Conservation (phyloP, 2,797 vertebrate species). For the Rhynchonycteris naso region DNA sequence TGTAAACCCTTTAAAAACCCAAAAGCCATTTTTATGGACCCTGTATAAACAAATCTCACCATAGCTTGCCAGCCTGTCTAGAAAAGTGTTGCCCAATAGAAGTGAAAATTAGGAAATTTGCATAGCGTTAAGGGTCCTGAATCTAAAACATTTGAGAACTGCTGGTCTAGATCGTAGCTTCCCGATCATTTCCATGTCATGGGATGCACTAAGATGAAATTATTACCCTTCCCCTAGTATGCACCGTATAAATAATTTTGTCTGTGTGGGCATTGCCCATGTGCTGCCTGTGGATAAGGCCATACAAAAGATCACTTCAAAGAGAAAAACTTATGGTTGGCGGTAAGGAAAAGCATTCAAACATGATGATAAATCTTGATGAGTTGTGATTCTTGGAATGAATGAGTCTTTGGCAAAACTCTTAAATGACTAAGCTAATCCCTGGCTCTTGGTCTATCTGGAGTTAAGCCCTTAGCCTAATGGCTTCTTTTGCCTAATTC, state of each 20-base stretch:
- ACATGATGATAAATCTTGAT: constrained; percentile 12
- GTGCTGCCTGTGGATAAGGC: background rate
- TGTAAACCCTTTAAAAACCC: background rate
- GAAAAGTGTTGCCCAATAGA: background rate
- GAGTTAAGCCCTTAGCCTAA: background rate
- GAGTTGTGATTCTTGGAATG: background rate
- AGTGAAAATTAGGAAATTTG: constrained; percentile 46
- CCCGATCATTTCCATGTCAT: background rate
- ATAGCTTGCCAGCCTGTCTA: background rate
- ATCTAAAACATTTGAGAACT: constrained; percentile 45
- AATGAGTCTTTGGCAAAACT: background rate
- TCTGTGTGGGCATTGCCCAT: background rate
- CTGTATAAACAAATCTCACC: background rate
- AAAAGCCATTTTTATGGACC: background rate
- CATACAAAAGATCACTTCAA: constrained; percentile 31
- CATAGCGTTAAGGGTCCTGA: background rate
- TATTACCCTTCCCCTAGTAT: background rate
- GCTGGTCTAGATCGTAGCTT: background rate
- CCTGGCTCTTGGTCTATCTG: background rate
- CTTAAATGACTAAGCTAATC: constrained; percentile 10
- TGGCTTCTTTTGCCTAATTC: background rate
- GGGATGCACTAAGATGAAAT: constrained; percentile 7
- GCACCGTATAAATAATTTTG: background rate
- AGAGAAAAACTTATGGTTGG: constrained; percentile 27
- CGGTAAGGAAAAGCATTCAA: constrained; percentile 8